Percentiles rank a stretch among this genome's conserved stretches.
These are phyloP conservation scores for Crotalus tigris DNA, from an alignment of 2,113 vertebrate genomes.

Conservation along the genomic window DNA sequence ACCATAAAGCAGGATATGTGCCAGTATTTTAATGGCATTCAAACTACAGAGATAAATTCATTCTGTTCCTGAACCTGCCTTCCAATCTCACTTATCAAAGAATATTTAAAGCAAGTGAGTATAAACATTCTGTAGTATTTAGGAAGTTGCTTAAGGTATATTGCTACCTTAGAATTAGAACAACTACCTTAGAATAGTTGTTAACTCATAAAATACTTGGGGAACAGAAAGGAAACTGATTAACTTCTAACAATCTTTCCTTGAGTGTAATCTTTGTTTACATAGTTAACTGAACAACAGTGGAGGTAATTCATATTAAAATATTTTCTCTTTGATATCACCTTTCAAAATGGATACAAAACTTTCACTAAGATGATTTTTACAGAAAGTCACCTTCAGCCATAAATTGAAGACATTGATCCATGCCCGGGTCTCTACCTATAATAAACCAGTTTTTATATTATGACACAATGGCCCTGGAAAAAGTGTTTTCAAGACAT, in stretches of 20 bases:
- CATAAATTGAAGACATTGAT: background rate
- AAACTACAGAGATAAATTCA: background rate
- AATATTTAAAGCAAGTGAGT: background rate
- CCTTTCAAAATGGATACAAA: background rate
- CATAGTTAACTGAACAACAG: background rate
- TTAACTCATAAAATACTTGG: background rate
- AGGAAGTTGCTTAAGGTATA: background rate
- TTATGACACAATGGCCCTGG: background rate
- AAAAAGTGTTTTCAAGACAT: background rate
- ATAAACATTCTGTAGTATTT: background rate
- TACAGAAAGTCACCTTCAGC: background rate
- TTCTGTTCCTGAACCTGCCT: background rate
- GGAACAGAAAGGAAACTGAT: background rate
- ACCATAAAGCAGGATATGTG: background rate
- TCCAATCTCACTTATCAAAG: background rate
- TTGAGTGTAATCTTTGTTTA: background rate
- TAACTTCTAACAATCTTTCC: background rate
- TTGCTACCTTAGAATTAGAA: background rate
- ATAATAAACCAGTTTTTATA: background rate
- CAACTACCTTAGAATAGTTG: background rate
- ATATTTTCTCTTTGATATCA: background rate
- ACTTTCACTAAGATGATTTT: background rate
- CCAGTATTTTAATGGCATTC: background rate
- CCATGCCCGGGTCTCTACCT: background rate
- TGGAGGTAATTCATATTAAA: background rate